phyloP scores from a whole-genome alignment of 2,113 vertebrate genomes.

The Mus musculus region DNA sequence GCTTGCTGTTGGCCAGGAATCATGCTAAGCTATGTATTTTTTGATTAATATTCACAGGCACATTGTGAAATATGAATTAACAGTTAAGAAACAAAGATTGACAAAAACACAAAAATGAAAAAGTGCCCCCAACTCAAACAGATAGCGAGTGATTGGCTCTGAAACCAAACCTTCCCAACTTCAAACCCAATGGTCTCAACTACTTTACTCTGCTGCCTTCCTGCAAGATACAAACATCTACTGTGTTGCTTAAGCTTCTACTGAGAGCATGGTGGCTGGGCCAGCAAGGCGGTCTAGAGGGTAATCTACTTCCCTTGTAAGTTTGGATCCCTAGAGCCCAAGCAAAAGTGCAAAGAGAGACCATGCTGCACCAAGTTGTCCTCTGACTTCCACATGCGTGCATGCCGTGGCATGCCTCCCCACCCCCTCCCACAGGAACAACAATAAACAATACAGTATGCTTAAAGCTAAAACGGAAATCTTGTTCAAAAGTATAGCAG shows the following conservation, averaged over 20 bases:
- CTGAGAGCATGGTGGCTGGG: neutral
- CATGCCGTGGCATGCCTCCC: neutral
- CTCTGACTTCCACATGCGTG: neutral
- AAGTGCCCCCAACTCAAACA: neutral
- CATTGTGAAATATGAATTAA: neutral
- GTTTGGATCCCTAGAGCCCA: neutral
- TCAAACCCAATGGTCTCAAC: neutral
- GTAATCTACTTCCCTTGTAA: neutral
- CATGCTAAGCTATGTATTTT: neutral
- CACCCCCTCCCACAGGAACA: neutral
- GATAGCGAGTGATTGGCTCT: neutral
- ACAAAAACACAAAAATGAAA: neutral
- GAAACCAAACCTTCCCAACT: neutral
- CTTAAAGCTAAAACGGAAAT: neutral
- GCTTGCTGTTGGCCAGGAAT: neutral
- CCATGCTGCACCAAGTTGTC: too few relatives aligned
- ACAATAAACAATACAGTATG: neutral
- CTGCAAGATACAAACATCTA: neutral
- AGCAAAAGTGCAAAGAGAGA: neutral
- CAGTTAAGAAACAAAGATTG: neutral
- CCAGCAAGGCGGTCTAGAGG: too few relatives aligned
- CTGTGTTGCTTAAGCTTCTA: neutral
- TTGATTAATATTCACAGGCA: neutral
- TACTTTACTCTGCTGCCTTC: neutral
- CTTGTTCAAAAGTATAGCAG: neutral